Evolutionary conservation across 2,888 invertebrate species (phyloP).

Genomic region (Camptogramma bilineatum): DNA sequence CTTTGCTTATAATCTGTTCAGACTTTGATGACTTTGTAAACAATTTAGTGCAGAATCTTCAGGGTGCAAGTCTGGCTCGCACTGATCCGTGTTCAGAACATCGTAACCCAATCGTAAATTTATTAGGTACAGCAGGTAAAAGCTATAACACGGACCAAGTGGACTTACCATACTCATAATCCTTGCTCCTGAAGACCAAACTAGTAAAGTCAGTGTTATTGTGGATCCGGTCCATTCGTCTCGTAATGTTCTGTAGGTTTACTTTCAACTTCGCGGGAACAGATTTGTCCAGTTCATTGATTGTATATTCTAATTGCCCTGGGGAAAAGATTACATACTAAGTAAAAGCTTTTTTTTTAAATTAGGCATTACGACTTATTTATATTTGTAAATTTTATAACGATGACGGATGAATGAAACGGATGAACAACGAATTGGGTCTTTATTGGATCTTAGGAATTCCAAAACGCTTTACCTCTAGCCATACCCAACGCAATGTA

Average conservation of each 20-base stretch:
- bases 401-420: too few relatives aligned
- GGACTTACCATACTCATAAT: constrained; percentile 77
- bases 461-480: constrained; percentile 60
- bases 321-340: too few relatives aligned
- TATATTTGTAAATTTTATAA: too few relatives aligned
- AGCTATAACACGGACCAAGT: background rate
- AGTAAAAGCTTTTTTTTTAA: too few relatives aligned
- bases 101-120: too few relatives aligned
- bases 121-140: too few relatives aligned
- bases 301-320: constrained; percentile 78
- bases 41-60: too few relatives aligned
- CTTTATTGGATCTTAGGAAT: background rate
- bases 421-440: background rate
- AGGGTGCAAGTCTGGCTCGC: too few relatives aligned
- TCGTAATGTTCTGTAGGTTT: constrained; percentile 73
- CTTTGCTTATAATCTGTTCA: too few relatives aligned
- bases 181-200: constrained; percentile 73
- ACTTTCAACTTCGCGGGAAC: constrained; percentile 74
- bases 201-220: constrained; percentile 62
- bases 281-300: constrained; percentile 76
- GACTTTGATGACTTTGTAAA: too few relatives aligned
- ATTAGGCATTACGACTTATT: too few relatives aligned
- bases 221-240: constrained; percentile 74
- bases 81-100: too few relatives aligned
- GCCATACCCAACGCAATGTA: constrained; percentile 73